Base-by-base conservation (phyloP, 2,113 vertebrate species). In the Bos javanicus region DNA sequence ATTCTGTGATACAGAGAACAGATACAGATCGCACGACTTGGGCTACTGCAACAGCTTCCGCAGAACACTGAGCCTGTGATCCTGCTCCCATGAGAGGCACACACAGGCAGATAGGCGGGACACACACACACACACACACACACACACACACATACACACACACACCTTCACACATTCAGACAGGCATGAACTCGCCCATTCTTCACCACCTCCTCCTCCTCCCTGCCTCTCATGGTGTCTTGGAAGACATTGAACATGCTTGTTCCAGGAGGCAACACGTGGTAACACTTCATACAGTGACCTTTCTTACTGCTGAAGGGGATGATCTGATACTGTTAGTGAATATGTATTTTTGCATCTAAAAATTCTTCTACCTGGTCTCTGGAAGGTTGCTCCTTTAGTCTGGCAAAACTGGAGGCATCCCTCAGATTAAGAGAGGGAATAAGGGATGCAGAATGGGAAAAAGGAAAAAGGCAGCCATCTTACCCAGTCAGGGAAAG, bases 71-170 rank as follows among this genome's bases (percentile, higher is more conserved):
- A 84, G 39, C 54, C 64, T 33, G 0, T 10, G 12, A 2, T 52
- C 46, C 94, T 46, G 48, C 36, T 25, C 81, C 82, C 10, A 3
- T 39, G 52, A 80, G 76, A n/a, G 14, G 7, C 9, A 2, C 9
- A 28, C 2, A 0, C 50, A 50, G 1, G 8, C 14, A 30, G 5
- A 3, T 6, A 17, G 28, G 48, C 6, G 0, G 17, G 80, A 52
- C n/a, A 13, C 17, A 11, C 4, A 80, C 76, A 48, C 4, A 28
- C 4, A 80, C 76, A 48, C 4, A 28, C 26, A 28, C 28, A n/a
- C 15, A 76, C 39, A 76, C 74, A 23, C 11, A 43, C 12, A n/a
- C 21, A 15, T 10, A 7, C 10, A 78, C 74, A 48, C 43, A 28
- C 26, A 48, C 15, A 19, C 21, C 9, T 9, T 2, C 26, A 59